Percentiles rank a stretch among this genome's conserved stretches.
Evolutionary conservation across 2,113 vertebrate genomes (phyloP).

Genomic region (Motacilla tschutschensis): DNA sequence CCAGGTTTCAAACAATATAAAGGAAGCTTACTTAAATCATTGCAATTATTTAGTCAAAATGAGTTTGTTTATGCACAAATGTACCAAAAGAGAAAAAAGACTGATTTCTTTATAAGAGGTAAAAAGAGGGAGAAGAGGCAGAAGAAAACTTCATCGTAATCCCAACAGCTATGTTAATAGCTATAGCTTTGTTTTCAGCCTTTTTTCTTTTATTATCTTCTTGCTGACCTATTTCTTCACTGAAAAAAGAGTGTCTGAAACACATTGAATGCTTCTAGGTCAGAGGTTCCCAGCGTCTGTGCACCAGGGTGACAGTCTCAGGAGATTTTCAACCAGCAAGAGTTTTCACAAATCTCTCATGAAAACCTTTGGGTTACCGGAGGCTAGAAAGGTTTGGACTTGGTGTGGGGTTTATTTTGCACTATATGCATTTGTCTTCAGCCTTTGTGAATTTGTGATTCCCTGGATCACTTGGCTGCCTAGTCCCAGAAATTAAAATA

Average conservation of each 20-base stretch:
- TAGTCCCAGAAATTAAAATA: constrained; percentile 74
- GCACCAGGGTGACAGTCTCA: constrained; percentile 7
- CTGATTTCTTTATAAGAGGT: constrained; percentile 11
- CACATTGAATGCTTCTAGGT: constrained; percentile 32
- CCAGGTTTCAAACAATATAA: constrained; percentile 39
- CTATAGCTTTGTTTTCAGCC: constrained; percentile 9
- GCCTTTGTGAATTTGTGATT: constrained; percentile 59
- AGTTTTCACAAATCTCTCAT: constrained; percentile 20
- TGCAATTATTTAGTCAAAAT: constrained; percentile 55
- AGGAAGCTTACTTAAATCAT: constrained; percentile 25
- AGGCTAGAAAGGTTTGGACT: neutral
- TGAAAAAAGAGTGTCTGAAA: neutral
- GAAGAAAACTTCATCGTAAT: neutral
- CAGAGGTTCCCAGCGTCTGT: constrained; percentile 9
- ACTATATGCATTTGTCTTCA: constrained; percentile 23
- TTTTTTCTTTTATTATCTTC: constrained; percentile 37
- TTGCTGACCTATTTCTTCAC: constrained; percentile 40
- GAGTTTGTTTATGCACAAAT: constrained; percentile 39
- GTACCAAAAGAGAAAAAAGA: neutral
- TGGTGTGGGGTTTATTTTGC: neutral
- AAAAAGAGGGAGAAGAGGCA: neutral
- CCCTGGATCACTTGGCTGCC: constrained; percentile 59
- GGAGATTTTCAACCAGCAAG: constrained; percentile 34
- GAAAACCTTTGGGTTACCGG: neutral
- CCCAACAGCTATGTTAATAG: constrained; percentile 1